These are phyloP conservation scores for Halcyon badia DNA, from an alignment of 2,797 vertebrate species.

Conservation along the genomic window DNA sequence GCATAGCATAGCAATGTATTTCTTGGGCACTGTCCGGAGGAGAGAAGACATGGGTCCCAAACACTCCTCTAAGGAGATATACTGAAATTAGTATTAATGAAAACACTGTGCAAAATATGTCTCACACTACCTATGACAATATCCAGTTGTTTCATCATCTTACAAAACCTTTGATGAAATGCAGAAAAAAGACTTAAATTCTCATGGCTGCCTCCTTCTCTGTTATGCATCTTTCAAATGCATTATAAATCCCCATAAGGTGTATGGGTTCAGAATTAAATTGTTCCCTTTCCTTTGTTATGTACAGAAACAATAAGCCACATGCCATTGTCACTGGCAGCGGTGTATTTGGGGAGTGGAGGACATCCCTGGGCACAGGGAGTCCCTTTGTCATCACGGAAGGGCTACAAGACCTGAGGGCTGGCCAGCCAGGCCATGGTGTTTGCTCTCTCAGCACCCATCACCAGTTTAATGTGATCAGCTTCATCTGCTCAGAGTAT, in stretches of 20 bases:
- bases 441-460: neutral
- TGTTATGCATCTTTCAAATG: neutral
- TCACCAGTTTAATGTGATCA: rapidly evolving
- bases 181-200: neutral
- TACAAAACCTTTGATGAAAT: neutral
- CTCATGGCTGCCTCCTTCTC: neutral
- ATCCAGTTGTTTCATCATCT: rapidly evolving
- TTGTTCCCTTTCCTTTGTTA: neutral
- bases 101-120: neutral
- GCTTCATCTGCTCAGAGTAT: neutral
- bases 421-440: neutral
- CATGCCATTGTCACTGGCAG: neutral
- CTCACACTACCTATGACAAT: neutral
- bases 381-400: neutral
- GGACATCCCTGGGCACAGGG: neutral
- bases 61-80: neutral
- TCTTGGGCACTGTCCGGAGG: neutral
- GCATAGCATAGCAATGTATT: neutral
- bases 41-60: neutral
- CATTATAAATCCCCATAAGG: neutral
- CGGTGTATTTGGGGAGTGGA: neutral
- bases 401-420: neutral
- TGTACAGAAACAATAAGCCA: neutral
- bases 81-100: neutral
- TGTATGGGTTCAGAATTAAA: neutral